Conservation (phyloP, 2,113 vertebrate genomes). For the Dasyornis broadbenti region DNA sequence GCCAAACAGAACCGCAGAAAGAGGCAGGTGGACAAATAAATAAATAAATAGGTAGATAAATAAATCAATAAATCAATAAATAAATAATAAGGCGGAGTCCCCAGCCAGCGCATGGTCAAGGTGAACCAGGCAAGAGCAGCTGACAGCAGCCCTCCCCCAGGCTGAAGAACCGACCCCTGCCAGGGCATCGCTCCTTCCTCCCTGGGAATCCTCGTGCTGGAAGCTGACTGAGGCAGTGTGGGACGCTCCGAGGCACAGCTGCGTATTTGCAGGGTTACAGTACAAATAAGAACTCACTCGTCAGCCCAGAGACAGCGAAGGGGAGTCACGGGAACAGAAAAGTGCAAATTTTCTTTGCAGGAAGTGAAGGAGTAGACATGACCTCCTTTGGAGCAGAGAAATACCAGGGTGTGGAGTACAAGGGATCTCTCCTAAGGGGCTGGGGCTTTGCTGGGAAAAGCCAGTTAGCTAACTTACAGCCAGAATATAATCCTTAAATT, state of each 20-base stretch:
- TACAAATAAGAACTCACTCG: background rate
- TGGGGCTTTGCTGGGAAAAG: background rate
- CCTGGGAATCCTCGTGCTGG: background rate
- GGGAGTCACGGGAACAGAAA: background rate
- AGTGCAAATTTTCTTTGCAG: constrained; percentile 56
- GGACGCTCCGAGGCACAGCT: constrained; percentile 63
- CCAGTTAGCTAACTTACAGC: constrained; percentile 34
- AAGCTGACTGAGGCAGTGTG: constrained; percentile 23
- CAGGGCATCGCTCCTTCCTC: background rate
- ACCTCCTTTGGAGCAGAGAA: background rate
- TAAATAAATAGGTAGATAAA: background rate
- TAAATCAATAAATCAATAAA: background rate
- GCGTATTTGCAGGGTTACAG: constrained; percentile 67
- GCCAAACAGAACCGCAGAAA: background rate
- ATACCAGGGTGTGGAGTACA: background rate
- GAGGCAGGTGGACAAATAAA: constrained; percentile 5
- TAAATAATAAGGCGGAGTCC: constrained; percentile 72
- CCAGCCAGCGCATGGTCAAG: background rate
- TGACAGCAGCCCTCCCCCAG: background rate
- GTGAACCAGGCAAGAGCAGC: constrained; percentile 6
- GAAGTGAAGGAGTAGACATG: constrained; percentile 2
- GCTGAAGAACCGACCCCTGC: fast-evolving
- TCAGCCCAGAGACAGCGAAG: constrained; percentile 6
- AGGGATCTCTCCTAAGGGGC: background rate
- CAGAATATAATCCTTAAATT: background rate